Evolutionary conservation across 2,888 invertebrate species (phyloP).

Genomic region (Drosophila melanosoma): DNA sequence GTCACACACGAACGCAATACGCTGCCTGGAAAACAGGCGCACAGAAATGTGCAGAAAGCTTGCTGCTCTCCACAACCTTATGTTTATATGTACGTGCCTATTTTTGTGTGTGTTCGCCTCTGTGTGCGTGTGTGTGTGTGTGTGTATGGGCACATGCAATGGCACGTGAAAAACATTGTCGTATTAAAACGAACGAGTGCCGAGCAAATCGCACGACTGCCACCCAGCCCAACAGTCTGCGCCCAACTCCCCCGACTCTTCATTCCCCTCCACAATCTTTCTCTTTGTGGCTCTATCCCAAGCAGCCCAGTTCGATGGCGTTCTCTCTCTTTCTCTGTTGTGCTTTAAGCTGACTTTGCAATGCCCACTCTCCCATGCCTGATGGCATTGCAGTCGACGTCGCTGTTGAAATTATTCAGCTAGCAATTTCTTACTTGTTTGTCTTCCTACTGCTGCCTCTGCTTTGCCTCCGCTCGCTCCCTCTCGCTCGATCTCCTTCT

Average conservation of each 20-base stretch:
- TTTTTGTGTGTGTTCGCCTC: conserved; percentile 4
- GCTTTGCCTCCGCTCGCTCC: background rate
- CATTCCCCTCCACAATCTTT: background rate
- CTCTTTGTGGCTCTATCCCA: background rate
- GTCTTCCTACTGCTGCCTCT: conserved; percentile 16
- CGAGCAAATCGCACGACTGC: conserved; percentile 35
- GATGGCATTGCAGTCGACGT: conserved; percentile 29
- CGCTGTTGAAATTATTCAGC: conserved; percentile 69
- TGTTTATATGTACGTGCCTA: background rate
- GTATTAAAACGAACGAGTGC: conserved; percentile 39
- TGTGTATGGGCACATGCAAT: conserved; percentile 68
- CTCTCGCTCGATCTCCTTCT: background rate
- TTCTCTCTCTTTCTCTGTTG: conserved; percentile 32
- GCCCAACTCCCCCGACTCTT: conserved; percentile 1
- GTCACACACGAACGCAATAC: conserved; percentile 84
- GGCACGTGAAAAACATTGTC: conserved; percentile 76
- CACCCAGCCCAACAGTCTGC: conserved; percentile 11
- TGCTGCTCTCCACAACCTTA: conserved; percentile 14
- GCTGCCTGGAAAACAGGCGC: conserved; percentile 81
- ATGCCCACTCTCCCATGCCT: conserved; percentile 27
- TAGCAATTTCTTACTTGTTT: conserved; percentile 64
- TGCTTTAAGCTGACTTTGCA: conserved; percentile 61
- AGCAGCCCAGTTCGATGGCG: conserved; percentile 10
- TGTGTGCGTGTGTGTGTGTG: conserved; percentile 25
- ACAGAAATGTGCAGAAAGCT: conserved; percentile 51